These are phyloP conservation scores for Triplophysa siluroides DNA, from an alignment of 2,113 vertebrate species.

Conservation along the genomic window DNA sequence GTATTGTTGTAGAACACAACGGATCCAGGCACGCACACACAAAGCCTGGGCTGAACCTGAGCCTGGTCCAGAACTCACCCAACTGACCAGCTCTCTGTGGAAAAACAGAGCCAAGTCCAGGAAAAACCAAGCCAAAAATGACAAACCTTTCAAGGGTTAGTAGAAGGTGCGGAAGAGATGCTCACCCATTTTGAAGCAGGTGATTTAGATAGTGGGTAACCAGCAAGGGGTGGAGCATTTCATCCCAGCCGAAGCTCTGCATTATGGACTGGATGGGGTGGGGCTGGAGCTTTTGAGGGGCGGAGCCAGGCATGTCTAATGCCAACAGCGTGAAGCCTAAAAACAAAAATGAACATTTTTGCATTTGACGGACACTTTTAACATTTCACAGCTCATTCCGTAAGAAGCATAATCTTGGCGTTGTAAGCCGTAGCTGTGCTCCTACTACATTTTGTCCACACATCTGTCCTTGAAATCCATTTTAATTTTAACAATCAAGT, in stretches of 20 bases:
- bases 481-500: not conserved
- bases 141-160: not conserved
- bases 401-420: too few relatives aligned
- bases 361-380: not conserved
- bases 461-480: too few relatives aligned
- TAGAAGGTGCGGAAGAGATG: not conserved
- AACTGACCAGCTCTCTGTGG: slow-evolving; percentile 79
- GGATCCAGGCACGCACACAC: slow-evolving; percentile 90
- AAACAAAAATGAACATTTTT: slow-evolving; percentile 10
- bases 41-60: slow-evolving; percentile 80
- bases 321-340: slow-evolving; percentile 91
- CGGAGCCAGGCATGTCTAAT: slow-evolving; percentile 85
- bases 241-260: slow-evolving; percentile 94
- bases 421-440: too few relatives aligned
- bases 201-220: slow-evolving; percentile 91
- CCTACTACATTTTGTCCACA: too few relatives aligned
- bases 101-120: not conserved
- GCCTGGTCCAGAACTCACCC: slow-evolving; percentile 67
- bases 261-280: slow-evolving; percentile 85
- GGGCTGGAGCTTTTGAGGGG: slow-evolving; percentile 89
- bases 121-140: not conserved
- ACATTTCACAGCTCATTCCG: too few relatives aligned
- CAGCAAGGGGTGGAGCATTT: slow-evolving; percentile 88
- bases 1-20: slow-evolving; percentile 92
- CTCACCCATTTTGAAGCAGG: slow-evolving; percentile 88